These are phyloP conservation scores for Pongo abelii DNA, from an alignment of 2,113 vertebrate genomes.

Conservation along the genomic window DNA sequence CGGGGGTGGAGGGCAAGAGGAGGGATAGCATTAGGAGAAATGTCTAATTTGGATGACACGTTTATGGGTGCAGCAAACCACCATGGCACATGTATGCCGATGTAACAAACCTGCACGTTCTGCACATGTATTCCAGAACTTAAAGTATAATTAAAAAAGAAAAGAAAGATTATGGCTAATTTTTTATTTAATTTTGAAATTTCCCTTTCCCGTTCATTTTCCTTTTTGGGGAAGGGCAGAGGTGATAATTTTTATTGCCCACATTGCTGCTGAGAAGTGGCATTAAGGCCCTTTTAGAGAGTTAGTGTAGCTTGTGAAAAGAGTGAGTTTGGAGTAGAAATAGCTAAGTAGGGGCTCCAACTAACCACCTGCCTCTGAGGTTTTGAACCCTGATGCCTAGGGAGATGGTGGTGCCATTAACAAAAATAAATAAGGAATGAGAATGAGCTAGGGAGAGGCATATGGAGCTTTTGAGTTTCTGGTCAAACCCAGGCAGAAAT, in stretches of 20 bases:
- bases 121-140: too few species aligned
- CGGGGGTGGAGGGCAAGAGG: too few species aligned
- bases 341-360: neutral
- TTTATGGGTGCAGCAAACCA: too few species aligned
- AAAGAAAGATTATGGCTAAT: neutral
- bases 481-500: neutral
- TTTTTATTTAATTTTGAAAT: slow-evolving; percentile 12
- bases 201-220: too few species aligned
- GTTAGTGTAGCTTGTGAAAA: neutral
- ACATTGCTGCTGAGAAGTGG: neutral
- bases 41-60: too few species aligned
- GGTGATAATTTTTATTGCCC: neutral
- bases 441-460: neutral
- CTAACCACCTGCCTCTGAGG: neutral
- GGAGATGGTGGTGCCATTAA: neutral
- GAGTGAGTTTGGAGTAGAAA: neutral
- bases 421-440: slow-evolving; percentile 23
- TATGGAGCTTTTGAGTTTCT: neutral
- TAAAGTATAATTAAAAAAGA: neutral
- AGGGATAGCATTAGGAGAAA: too few species aligned
- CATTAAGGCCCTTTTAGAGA: neutral
- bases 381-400: neutral
- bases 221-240: neutral
- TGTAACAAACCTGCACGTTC: too few species aligned
- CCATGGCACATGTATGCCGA: too few species aligned